Evolutionary conservation across 2,797 vertebrate genomes (phyloP).

Genomic region (Forpus xanthops): DNA sequence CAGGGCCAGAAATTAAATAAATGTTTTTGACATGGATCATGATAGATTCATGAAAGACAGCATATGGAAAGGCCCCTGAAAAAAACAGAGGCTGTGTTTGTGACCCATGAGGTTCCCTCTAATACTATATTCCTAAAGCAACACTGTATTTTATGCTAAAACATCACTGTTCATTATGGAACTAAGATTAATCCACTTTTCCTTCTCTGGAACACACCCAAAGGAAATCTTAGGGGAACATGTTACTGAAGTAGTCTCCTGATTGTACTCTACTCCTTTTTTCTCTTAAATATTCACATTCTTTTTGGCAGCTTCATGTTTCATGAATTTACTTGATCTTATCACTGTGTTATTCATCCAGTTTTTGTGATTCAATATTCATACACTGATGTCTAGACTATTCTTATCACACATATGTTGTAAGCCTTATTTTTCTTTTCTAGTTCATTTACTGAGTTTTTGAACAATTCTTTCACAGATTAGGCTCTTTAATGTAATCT

Average conservation of each 20-base stretch:
- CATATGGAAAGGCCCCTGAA: neutral
- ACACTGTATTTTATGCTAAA: neutral
- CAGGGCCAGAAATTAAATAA: conserved; percentile 27
- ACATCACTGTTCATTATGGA: neutral
- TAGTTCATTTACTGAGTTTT: conserved; percentile 37
- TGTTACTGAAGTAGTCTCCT: neutral
- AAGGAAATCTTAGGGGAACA: neutral
- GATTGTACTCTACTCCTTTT: neutral
- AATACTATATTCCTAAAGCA: neutral
- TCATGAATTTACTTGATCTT: conserved; percentile 59
- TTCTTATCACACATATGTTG: conserved; percentile 50
- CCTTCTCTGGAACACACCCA: neutral
- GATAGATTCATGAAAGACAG: neutral
- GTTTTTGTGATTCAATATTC: conserved; percentile 67
- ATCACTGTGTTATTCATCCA: conserved; percentile 52
- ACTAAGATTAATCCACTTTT: neutral
- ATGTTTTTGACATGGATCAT: conserved; percentile 1
- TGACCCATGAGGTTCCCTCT: neutral
- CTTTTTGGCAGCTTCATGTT: conserved; percentile 23
- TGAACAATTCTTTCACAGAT: conserved; percentile 60
- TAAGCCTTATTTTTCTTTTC: conserved; percentile 27
- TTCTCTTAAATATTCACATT: conserved; percentile 13
- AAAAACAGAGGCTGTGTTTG: neutral
- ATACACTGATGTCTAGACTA: conserved; percentile 66
- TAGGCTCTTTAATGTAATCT: conserved; percentile 55